Evolutionary conservation across 2,888 invertebrate genomes (phyloP).

Genomic region (Onthophagus sagittarius): DNA sequence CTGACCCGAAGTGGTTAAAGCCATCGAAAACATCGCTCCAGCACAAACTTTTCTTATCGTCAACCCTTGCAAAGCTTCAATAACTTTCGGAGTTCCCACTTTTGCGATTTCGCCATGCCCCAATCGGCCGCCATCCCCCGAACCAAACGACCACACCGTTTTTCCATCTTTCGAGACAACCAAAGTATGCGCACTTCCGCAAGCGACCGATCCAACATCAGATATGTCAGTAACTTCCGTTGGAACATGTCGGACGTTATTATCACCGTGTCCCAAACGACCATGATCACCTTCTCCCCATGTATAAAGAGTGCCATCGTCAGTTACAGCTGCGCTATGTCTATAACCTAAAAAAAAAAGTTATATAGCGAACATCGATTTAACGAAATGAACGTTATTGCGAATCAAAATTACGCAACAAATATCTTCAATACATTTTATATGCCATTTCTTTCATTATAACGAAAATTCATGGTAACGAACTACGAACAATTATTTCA

Average conservation of each 20-base stretch:
- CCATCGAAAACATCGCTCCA: constrained; percentile 54
- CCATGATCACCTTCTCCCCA: constrained; percentile 60
- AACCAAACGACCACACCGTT: constrained; percentile 58
- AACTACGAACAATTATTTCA: too few relatives aligned
- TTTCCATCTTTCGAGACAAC: constrained; percentile 53
- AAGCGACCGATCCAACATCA: constrained; percentile 56
- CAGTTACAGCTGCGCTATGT: constrained; percentile 57
- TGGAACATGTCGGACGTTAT: constrained; percentile 54
- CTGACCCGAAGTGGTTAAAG: constrained; percentile 52
- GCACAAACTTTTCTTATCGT: constrained; percentile 56
- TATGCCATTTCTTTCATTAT: too few relatives aligned
- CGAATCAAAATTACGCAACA: too few relatives aligned
- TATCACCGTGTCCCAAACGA: constrained; percentile 59
- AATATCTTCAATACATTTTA: too few relatives aligned
- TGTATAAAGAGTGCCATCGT: constrained; percentile 54
- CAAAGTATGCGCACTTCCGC: constrained; percentile 55
- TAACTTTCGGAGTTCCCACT: constrained; percentile 56
- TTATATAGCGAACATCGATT: too few relatives aligned
- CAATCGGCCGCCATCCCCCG: constrained; percentile 55
- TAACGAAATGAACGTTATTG: too few relatives aligned
- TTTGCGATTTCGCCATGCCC: constrained; percentile 47
- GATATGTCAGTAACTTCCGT: constrained; percentile 56
- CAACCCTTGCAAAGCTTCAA: constrained; percentile 57
- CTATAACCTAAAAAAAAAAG: constrained; percentile 46
- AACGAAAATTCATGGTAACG: too few relatives aligned